Conservation (phyloP, 2,888 invertebrate species). For the Psylliodes chrysocephalus region DNA sequence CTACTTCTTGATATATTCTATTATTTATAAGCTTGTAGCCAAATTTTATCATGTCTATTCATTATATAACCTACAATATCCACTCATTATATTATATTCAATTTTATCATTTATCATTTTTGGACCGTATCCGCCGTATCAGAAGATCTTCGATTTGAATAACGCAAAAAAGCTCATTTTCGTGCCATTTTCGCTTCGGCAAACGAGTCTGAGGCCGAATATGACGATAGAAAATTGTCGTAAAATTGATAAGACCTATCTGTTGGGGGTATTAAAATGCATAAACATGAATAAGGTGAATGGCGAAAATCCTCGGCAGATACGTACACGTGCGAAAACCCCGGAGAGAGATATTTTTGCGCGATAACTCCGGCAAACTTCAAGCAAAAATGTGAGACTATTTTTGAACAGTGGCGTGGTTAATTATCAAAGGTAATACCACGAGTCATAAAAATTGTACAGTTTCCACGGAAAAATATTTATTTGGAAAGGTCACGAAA, state of each 20-base stretch:
- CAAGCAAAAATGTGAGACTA: not conserved
- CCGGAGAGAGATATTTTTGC: not conserved
- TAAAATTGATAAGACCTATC: constrained; percentile 32
- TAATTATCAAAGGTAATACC: too few relatives aligned
- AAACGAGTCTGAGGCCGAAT: constrained; percentile 5
- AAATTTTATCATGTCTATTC: too few relatives aligned
- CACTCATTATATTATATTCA: too few relatives aligned
- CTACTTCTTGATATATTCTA: too few relatives aligned
- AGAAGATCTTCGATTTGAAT: not conserved
- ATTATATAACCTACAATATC: too few relatives aligned
- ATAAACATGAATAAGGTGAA: constrained; percentile 27
- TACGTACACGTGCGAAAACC: constrained; percentile 3
- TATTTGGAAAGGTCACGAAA: too few relatives aligned
- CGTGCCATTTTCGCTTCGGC: constrained; percentile 6
- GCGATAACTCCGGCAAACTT: not conserved
- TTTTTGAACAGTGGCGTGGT: not conserved
- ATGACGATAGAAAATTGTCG: constrained; percentile 14
- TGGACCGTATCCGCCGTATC: not conserved
- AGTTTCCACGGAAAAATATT: too few relatives aligned
- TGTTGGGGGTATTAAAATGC: constrained; percentile 29
- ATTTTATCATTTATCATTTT: not conserved
- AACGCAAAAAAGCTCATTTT: constrained; percentile 23
- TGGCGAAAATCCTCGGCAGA: constrained; percentile 1
- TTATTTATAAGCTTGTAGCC: too few relatives aligned
- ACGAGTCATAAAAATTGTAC: too few relatives aligned